phyloP scores from a whole-genome alignment of 2,797 vertebrate genomes.

The Smutsia temminckii region DNA sequence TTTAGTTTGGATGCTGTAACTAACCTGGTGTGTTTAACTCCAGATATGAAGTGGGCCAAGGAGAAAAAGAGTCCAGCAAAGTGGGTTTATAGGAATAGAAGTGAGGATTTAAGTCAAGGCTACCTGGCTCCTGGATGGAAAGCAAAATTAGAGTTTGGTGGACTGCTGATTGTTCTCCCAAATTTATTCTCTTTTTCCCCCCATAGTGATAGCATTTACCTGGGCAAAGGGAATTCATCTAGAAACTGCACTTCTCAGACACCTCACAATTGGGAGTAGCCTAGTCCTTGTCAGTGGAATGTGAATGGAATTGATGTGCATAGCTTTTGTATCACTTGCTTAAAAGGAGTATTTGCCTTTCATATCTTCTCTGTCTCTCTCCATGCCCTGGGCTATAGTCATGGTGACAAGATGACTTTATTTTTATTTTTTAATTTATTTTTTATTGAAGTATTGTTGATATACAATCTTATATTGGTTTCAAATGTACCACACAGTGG shows the following conservation, averaged over 20 bases:
- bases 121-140: not conserved
- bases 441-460: too few species aligned
- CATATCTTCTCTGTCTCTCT: not conserved
- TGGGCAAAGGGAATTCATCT: not conserved
- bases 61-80: not conserved
- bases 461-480: too few species aligned
- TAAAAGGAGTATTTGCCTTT: not conserved
- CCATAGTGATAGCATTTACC: not conserved
- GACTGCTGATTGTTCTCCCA: not conserved
- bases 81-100: not conserved
- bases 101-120: not conserved
- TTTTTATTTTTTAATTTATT: too few species aligned
- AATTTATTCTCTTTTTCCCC: not conserved
- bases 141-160: not conserved
- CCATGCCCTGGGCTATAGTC: not conserved
- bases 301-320: not conserved
- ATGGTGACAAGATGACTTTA: too few species aligned
- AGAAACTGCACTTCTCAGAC: not conserved
- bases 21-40: not conserved
- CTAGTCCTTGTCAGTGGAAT: not conserved
- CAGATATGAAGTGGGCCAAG: not conserved
- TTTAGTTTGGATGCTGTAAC: not conserved
- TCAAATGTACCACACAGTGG: too few species aligned
- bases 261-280: not conserved
- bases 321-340: not conserved